Evolutionary conservation across 2,113 vertebrate genomes (phyloP), one percentile per base, ranked within the genome.

Genomic region (Tachuris rubrigastra): DNA sequence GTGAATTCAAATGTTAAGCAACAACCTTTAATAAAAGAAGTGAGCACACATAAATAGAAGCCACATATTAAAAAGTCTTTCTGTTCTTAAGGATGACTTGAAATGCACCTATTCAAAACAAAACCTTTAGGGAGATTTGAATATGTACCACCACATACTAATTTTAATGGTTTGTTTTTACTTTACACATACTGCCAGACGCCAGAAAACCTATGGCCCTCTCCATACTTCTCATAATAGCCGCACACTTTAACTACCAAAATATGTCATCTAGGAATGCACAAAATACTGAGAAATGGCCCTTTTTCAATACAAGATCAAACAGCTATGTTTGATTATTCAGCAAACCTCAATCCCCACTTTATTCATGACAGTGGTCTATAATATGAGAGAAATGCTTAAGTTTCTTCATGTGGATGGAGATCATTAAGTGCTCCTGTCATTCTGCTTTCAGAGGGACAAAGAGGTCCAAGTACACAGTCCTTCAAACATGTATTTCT

Each of bases 301-400:
- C 60, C 77, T 82, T 82, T 94, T 89, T 74, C 50, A 35, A 91
- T 62, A 81, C 71, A 96, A 92, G 89, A 84, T 95, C 82, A 86
- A 95, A 80, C 37, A 94, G 78, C 80, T 85, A 53, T 60, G 55
- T 86, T 96, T 92, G 90, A 92, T 80, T 87, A 96, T 95, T 90
- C 79, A 74, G 55, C 58, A 96, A 92, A 77, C 78, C 93, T 96
- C 79, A 83, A 28, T 62, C 55, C 69, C 35, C 83, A 74, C 59
- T 83, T 93, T 53, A 59, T 42, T 69, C 30, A 52, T 53, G 68
- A 83, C 3, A 4, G 87, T 86, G 17, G 25, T 30, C 17, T 31
- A 49, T 39, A 85, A 63, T 56, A 86, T 8, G 66, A 35, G 37
- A 72, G 23, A 91, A 89, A 87, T 41, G 41, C n/a, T 94, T 28